Base-by-base conservation (phyloP, 2,113 vertebrate genomes). In the Rattus rattus region DNA sequence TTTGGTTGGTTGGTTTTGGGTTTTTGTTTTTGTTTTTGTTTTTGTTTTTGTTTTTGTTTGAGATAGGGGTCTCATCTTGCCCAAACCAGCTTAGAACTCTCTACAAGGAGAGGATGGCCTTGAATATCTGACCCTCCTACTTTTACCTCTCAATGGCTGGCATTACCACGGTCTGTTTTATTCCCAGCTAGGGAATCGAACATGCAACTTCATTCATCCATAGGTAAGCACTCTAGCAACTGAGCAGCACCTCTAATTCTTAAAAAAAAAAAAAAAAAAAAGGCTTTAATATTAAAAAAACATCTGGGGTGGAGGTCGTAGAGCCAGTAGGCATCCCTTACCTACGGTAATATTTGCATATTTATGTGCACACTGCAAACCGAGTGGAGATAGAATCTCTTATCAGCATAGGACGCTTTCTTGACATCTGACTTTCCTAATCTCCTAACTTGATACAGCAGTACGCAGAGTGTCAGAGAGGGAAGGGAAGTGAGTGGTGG, bases 391-490 rank as follows among this genome's bases (percentile, higher is more conserved):
- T 33, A 39, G 26, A 43, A 36, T 17, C 67, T 14, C 14, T 28
- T 7, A 3, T 7, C 72, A 49, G 36, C 24, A 3, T 1, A 0
- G 16, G 28, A 26, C 0, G 65, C 47, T n/a, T 52, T 61, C 19
- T 56, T 5, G 2, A 13, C 7, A 39, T 20, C 52, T 54, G n/a
- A 56, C 69, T 20, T 77, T 10, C 61, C 24, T 63, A 56, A 73
- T n/a, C 17, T 39, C 75, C 72, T 0, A 7, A 5, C 83, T 43
- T 88, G 11, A 43, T 13, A 49, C 13, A 11, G 22, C 16, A 11
- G 39, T 12, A 9, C 43, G 28, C 75, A n/a, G 2, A 30, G 22
- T 49, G 24, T 86, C 30, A 67, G 13, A 8, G 22, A 43, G 22
- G 56, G 56, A 61, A n/a, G 39, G 30, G 43, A 12, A n/a, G 59